Conservation (phyloP, 1,140 invertebrate genomes). For the Microplitis demolitor region DNA sequence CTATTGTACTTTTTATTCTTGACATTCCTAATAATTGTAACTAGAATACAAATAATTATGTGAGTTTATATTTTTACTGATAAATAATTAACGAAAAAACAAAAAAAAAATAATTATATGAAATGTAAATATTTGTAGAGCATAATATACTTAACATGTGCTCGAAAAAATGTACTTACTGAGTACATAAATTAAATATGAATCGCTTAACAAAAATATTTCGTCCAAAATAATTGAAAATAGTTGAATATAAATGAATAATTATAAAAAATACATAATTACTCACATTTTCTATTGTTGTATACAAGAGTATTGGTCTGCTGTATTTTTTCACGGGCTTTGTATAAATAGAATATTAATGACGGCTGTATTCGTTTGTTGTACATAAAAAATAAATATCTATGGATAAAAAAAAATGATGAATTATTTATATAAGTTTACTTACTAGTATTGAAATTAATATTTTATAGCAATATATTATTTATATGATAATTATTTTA, state of each 20-base stretch:
- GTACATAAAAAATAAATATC: constrained; percentile 49
- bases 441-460: no score
- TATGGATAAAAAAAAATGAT: constrained; percentile 50
- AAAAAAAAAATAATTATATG: no score
- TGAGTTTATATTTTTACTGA: constrained; percentile 32
- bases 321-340: constrained; percentile 62
- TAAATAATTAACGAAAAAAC: constrained; percentile 9
- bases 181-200: background rate
- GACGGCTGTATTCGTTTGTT: constrained; percentile 46
- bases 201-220: background rate
- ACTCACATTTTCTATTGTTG: constrained; percentile 5
- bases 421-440: no score
- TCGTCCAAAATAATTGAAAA: background rate
- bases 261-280: constrained; percentile 18
- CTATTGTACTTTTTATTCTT: no score
- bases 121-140: constrained; percentile 4
- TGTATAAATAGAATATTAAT: constrained; percentile 56
- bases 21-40: background rate
- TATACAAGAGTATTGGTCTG: constrained; percentile 32
- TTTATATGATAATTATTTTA: no score
- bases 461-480: no score
- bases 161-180: background rate
- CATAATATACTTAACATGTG: background rate
- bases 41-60: background rate
- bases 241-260: background rate